These are phyloP conservation scores for Sorex maritimensis DNA, from an alignment of 2,797 vertebrate genomes.

Conservation along the genomic window DNA sequence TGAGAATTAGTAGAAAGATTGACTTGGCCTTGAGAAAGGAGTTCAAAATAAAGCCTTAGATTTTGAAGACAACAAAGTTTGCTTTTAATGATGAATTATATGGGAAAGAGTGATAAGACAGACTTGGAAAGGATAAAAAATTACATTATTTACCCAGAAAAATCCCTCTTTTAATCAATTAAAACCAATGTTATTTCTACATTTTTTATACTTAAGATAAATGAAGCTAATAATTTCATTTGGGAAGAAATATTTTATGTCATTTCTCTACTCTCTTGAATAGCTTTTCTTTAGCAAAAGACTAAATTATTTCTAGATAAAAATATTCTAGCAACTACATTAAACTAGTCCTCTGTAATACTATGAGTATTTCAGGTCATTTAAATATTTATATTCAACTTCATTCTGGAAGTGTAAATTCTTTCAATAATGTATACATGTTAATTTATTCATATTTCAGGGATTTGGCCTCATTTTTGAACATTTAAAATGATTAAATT, in stretches of 20 bases:
- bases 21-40: slow-evolving; percentile 23
- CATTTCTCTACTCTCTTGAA: not conserved
- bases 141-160: not conserved
- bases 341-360: slow-evolving; percentile 19
- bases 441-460: slow-evolving; percentile 14
- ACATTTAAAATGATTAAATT: slow-evolving; percentile 2
- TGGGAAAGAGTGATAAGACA: not conserved
- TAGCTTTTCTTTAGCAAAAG: slow-evolving; percentile 2
- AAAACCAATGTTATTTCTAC: not conserved
- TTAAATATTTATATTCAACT: slow-evolving; percentile 60
- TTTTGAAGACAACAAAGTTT: not conserved
- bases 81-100: not conserved
- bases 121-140: not conserved
- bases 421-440: slow-evolving; percentile 8
- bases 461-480: slow-evolving; percentile 5
- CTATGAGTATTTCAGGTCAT: slow-evolving; percentile 35
- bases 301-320: not conserved
- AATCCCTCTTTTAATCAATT: not conserved
- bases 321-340: slow-evolving; percentile 4
- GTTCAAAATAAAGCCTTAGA: not conserved
- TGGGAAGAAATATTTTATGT: slow-evolving; percentile 19
- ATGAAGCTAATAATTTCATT: not conserved
- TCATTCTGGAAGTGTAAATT: not conserved
- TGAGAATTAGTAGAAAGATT: not conserved
- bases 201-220: slow-evolving; percentile 34